A percentile compares a stretch with the other conserved stretches of the same genome.
These are phyloP conservation scores for Borostomias antarcticus DNA, from an alignment of 2,797 vertebrate genomes.

Conservation along the genomic window DNA sequence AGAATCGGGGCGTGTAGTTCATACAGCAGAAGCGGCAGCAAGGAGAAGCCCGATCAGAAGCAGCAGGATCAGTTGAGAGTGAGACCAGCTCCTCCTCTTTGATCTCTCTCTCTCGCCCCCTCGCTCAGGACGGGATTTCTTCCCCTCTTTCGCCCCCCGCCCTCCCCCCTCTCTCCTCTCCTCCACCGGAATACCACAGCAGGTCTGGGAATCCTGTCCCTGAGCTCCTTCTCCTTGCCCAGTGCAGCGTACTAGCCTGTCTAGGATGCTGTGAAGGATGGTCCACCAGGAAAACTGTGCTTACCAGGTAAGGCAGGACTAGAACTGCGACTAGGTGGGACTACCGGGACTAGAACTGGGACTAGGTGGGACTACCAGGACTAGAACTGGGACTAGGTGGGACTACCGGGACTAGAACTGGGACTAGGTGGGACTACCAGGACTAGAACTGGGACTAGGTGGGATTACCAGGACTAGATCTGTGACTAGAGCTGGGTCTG, in stretches of 20 bases:
- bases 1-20: too few species aligned
- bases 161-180: constrained; percentile 17
- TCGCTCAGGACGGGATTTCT: constrained; percentile 62
- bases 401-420: too few species aligned
- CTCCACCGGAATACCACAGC: constrained; percentile 63
- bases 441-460: too few species aligned
- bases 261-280: constrained; percentile 94
- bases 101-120: not conserved
- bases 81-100: not conserved
- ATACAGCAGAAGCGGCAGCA: constrained; percentile 11
- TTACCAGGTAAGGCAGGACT: constrained; percentile 83
- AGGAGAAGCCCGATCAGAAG: not conserved
- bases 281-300: constrained; percentile 96
- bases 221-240: constrained; percentile 25
- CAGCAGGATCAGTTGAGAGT: not conserved
- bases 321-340: too few species aligned
- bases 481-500: too few species aligned
- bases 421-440: too few species aligned
- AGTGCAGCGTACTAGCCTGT: constrained; percentile 49
- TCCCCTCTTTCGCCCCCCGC: constrained; percentile 33
- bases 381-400: too few species aligned
- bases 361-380: too few species aligned
- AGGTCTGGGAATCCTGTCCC: constrained; percentile 66
- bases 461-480: too few species aligned
- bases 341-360: too few species aligned